Evolutionary conservation across 1,140 invertebrate genomes (phyloP).

Genomic region (Ceratosolen solmsi): DNA sequence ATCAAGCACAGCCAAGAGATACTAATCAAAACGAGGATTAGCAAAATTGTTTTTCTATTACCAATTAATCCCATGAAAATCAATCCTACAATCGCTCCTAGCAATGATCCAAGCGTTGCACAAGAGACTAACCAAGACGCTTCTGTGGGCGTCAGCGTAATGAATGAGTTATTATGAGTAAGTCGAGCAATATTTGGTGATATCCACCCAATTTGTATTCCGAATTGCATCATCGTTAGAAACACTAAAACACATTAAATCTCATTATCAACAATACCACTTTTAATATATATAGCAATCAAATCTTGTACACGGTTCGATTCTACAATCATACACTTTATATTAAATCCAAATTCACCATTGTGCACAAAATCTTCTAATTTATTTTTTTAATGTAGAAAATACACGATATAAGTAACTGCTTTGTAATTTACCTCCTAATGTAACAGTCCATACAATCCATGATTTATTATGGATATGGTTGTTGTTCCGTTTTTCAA

Average conservation of each 20-base stretch:
- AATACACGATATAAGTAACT: neutral
- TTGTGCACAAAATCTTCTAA: neutral
- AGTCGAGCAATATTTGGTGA: constrained; percentile 75
- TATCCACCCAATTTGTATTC: constrained; percentile 71
- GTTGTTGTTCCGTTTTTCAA: neutral
- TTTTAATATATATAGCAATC: no score
- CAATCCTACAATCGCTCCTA: constrained; percentile 64
- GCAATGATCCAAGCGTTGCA: constrained; percentile 68
- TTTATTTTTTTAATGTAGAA: neutral
- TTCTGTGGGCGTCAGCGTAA: constrained; percentile 75
- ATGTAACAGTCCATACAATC: neutral
- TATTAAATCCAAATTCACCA: neutral
- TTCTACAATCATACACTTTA: neutral
- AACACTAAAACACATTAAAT: constrained; percentile 2
- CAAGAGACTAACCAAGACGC: constrained; percentile 78
- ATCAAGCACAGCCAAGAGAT: constrained; percentile 78
- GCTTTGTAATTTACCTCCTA: neutral
- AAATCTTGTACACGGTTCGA: neutral
- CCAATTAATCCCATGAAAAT: constrained; percentile 74
- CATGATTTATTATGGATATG: no score
- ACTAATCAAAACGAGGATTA: constrained; percentile 76
- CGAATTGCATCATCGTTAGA: constrained; percentile 54
- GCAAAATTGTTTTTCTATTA: constrained; percentile 77
- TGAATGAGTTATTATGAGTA: constrained; percentile 65
- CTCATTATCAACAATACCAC: no score